Evolutionary conservation across 2,888 invertebrate species (phyloP).

Genomic region (Pristionchus exspectatus): DNA sequence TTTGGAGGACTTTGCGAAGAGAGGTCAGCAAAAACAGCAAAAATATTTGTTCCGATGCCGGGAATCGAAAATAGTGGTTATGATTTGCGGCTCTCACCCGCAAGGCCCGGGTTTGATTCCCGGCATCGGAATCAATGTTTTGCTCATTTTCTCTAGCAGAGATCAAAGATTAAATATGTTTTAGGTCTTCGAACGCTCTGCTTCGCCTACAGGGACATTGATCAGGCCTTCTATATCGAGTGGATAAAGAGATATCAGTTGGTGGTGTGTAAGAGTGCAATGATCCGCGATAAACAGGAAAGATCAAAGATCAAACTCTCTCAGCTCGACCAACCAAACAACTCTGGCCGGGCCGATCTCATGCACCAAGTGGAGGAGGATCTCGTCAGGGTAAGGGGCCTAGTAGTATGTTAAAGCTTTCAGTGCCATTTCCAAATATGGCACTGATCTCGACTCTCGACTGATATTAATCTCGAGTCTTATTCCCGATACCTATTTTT

Average conservation of each 20-base stretch:
- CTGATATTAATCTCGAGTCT: no score
- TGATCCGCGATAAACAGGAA: background rate
- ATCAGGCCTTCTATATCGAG: conserved; percentile 87
- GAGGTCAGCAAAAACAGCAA: conserved; percentile 44
- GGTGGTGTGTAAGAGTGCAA: conserved; percentile 82
- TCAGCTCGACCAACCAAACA: conserved; percentile 22
- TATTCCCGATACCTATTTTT: no score
- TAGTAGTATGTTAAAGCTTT: background rate
- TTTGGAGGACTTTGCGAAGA: conserved; percentile 91
- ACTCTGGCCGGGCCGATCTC: background rate
- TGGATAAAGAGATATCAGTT: conserved; percentile 91
- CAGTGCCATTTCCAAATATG: background rate
- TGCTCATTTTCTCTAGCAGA: background rate
- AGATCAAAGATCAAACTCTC: background rate
- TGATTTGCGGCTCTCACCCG: conserved; percentile 64
- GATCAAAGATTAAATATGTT: background rate
- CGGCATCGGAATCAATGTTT: conserved; percentile 59
- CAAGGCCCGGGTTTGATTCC: conserved; percentile 64
- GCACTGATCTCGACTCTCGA: background rate
- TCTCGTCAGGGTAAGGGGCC: background rate
- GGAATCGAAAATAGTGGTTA: conserved; percentile 58
- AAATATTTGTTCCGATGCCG: background rate
- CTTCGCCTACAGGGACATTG: conserved; percentile 90
- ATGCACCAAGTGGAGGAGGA: conserved; percentile 38
- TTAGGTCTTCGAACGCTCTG: conserved; percentile 90